Evolutionary conservation across 2,888 invertebrate genomes (phyloP), one percentile per base, ranked within the genome.

Genomic region (Timema podura): DNA sequence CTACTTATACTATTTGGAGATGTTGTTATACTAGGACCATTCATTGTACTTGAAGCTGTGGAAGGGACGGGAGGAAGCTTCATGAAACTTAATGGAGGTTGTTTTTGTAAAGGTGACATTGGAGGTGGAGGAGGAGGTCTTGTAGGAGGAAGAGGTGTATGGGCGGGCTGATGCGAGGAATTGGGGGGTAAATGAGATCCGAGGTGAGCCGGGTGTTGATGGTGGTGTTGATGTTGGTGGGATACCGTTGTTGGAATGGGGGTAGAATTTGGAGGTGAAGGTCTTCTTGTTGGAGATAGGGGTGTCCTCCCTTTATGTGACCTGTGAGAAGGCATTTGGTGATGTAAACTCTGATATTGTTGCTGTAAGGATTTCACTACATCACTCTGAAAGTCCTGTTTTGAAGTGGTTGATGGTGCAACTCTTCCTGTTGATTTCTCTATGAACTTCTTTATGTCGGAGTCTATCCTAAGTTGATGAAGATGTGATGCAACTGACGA

Each of bases 211-310:
- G 67, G 76, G 69, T 68, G 74, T 71, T n/a, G 72, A 57, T 68
- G 74, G 65, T 68, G 79, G 69, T 80, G 77, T 68, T 80, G 80
- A 65, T 80, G 81, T 69, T 80, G 77, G 69, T 80, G 80, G 65
- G 80, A 80, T 74, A 66, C 74, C 71, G 59, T 72, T 73, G 66
- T 74, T 70, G 64, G 73, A 67, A 54, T 69, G 73, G 48, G 76
- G 68, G 65, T 48, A 15, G 73, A 69, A n/a, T 67, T 65, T 10
- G 70, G 73, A 76, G 88, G 87, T 79, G 89, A 88, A 77, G 86
- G 86, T 80, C 88, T 84, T 79, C 88, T 85, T 79, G 87, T 88
- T 74, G 88, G 88, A 82, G 89, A 88, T 13, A 45, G 61, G 73
- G 79, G 77, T 73, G 79, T 79, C 73, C 80, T 46, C 16, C 54